Evolutionary conservation across 2,113 vertebrate genomes (phyloP).

Genomic region (Megaceryle torquata): DNA sequence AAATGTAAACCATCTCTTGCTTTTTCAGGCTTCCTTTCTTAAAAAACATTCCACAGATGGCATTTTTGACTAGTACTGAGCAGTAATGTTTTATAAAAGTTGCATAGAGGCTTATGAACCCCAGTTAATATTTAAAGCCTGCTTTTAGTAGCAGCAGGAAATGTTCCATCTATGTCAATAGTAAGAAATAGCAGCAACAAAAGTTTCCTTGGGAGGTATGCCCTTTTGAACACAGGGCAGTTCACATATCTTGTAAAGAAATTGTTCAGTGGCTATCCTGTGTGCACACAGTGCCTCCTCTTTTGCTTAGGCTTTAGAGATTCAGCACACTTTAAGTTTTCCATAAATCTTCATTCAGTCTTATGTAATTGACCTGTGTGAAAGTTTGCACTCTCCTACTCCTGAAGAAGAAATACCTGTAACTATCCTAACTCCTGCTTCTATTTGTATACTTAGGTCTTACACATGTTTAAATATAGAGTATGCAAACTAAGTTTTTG

Average conservation of each 20-base stretch:
- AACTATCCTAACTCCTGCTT: background rate
- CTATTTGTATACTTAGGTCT: background rate
- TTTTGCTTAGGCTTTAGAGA: background rate
- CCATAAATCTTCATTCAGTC: background rate
- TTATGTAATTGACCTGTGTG: background rate
- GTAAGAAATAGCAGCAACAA: background rate
- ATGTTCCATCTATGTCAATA: constrained; percentile 23
- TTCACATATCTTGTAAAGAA: background rate
- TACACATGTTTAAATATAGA: background rate
- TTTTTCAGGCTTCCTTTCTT: background rate
- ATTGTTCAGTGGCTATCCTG: background rate
- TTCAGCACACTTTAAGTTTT: background rate
- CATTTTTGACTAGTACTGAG: constrained; percentile 2
- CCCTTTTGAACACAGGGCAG: constrained; percentile 38
- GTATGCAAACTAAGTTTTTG: background rate
- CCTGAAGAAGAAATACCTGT: background rate
- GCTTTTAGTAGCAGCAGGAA: constrained; percentile 28
- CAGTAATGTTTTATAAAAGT: constrained; percentile 43
- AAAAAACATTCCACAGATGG: background rate
- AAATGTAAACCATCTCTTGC: background rate
- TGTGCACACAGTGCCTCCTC: background rate
- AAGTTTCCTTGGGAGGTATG: constrained; percentile 19
- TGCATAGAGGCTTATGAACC: constrained; percentile 39
- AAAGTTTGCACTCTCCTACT: background rate
- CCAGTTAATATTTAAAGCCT: constrained; percentile 67